phyloP scores from a whole-genome alignment of 1,140 invertebrate species.

The Metaphire vulgaris region DNA sequence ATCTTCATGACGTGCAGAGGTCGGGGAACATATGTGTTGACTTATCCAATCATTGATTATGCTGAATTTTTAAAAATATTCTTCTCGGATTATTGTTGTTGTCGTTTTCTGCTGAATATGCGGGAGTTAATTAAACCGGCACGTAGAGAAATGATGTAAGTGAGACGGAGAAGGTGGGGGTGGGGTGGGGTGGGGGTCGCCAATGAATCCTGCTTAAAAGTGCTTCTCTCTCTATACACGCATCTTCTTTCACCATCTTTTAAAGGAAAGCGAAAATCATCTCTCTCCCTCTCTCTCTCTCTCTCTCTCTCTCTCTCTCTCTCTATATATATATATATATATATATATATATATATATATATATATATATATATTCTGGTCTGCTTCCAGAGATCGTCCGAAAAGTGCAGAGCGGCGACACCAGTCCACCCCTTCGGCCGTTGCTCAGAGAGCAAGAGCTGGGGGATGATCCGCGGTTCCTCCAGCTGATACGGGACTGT shows the following conservation, averaged over 20 bases:
- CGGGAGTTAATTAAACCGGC: not conserved
- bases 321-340: too few relatives aligned
- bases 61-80: not conserved
- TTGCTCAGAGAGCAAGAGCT: not conserved
- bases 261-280: too few relatives aligned
- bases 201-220: too few relatives aligned
- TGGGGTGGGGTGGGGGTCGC: not conserved
- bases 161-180: not conserved
- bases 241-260: too few relatives aligned
- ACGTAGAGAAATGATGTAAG: not conserved
- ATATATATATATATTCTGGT: too few relatives aligned
- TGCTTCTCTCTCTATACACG: too few relatives aligned
- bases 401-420: not conserved
- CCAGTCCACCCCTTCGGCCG: slow-evolving; percentile 9
- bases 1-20: slow-evolving; percentile 56
- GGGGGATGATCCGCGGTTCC: not conserved
- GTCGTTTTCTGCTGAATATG: not conserved
- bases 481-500: slow-evolving; percentile 33
- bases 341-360: too few relatives aligned
- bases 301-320: too few relatives aligned
- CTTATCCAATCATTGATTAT: not conserved
- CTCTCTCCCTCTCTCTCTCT: too few relatives aligned
- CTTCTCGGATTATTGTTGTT: not conserved
- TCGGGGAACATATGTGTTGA: not conserved
- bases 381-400: slow-evolving; percentile 22